phyloP scores from a whole-genome alignment of 2,888 invertebrate genomes.

The Agrochola macilenta region DNA sequence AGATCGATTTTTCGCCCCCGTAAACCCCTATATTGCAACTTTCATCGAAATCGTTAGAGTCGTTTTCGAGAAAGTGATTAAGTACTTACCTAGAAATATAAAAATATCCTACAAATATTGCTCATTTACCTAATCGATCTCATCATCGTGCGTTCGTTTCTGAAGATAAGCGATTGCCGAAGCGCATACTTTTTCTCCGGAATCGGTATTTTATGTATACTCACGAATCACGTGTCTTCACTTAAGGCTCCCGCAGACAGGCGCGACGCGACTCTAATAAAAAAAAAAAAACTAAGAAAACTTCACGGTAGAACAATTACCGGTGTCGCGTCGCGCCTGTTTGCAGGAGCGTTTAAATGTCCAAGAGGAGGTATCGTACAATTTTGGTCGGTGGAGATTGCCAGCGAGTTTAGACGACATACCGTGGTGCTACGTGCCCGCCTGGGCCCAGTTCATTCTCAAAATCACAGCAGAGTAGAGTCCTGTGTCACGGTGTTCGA shows the following conservation, averaged over 20 bases:
- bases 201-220: background rate
- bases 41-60: too few species aligned
- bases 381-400: slow-evolving; percentile 1
- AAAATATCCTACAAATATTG: too few species aligned
- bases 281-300: too few species aligned
- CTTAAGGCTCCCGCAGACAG: background rate
- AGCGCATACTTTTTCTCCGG: background rate
- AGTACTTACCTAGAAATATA: too few species aligned
- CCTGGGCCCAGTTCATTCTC: background rate
- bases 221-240: too few species aligned
- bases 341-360: background rate
- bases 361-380: too few species aligned
- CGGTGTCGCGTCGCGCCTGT: too few species aligned
- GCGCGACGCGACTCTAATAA: too few species aligned
- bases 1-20: too few species aligned
- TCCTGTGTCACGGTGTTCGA: slow-evolving; percentile 33
- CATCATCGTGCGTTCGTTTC: background rate
- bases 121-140: background rate
- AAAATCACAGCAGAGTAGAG: slow-evolving; percentile 17
- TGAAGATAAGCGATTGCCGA: background rate
- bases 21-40: too few species aligned
- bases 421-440: slow-evolving; percentile 12
- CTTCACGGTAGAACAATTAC: too few species aligned
- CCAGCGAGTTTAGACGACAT: slow-evolving; percentile 4
- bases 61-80: too few species aligned